A percentile compares a stretch with the other conserved stretches of the same genome.
These are phyloP conservation scores for Cyrtorhinus lividipennis DNA, from an alignment of 1,140 invertebrate species.

Conservation along the genomic window DNA sequence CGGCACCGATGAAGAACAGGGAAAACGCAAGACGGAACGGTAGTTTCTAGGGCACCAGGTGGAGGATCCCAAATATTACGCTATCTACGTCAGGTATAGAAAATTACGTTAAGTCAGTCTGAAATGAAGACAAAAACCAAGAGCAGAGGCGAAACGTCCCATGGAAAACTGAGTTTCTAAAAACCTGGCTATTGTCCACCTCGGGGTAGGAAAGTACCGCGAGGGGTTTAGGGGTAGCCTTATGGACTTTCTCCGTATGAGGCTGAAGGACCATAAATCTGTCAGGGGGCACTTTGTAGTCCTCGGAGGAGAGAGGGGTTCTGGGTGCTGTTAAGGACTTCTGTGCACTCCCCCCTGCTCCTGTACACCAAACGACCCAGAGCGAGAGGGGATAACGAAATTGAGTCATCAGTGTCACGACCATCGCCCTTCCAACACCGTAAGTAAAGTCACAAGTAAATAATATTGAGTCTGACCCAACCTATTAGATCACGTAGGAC, in stretches of 20 bases:
- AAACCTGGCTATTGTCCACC: conserved; percentile 3
- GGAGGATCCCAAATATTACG: no score
- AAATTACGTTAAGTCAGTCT: no score
- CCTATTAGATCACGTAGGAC: no score
- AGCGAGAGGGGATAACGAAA: background rate
- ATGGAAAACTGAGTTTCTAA: no score
- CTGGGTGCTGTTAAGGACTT: background rate
- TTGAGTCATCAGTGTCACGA: conserved; percentile 4
- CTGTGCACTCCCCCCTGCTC: background rate
- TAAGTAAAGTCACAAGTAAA: no score
- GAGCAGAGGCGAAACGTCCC: no score
- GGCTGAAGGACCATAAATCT: background rate
- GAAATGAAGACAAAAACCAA: no score
- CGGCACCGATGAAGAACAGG: background rate
- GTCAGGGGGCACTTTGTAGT: background rate
- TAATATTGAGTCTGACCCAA: no score
- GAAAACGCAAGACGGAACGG: background rate
- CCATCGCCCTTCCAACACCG: background rate
- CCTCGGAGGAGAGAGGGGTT: background rate
- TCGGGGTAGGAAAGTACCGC: background rate
- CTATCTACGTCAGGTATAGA: no score
- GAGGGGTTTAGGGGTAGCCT: background rate
- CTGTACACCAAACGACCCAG: background rate
- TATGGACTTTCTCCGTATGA: background rate
- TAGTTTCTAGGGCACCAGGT: no score